Percentiles rank a stretch among this genome's conserved stretches.
Conservation (phyloP, 2,797 vertebrate species). For the Helostoma temminkii region DNA sequence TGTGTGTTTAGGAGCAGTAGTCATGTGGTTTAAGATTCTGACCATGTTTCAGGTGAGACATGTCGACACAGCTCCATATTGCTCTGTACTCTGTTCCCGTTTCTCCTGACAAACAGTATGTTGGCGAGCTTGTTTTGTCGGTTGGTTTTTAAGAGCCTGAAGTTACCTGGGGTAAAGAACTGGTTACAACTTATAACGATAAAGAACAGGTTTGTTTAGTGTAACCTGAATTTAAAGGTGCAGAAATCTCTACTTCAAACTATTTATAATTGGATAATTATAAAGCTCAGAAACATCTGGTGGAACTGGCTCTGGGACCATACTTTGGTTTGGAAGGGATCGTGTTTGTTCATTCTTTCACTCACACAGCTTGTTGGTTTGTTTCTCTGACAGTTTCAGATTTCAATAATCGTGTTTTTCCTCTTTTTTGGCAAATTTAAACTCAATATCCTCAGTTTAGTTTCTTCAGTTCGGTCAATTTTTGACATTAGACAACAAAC, state of each 20-base stretch:
- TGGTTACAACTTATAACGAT: background rate
- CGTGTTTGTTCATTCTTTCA: background rate
- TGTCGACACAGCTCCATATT: no score
- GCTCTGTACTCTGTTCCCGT: background rate
- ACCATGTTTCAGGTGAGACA: no score
- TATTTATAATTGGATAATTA: background rate
- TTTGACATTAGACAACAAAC: constrained; percentile 9
- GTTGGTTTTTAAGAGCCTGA: background rate
- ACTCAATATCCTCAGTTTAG: background rate
- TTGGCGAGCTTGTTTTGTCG: background rate
- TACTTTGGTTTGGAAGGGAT: background rate
- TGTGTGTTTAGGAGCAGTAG: no score
- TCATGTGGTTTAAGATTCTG: no score
- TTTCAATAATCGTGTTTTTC: background rate
- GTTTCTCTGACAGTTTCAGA: background rate
- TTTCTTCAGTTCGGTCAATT: constrained; percentile 1
- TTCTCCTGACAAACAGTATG: background rate
- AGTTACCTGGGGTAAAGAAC: background rate
- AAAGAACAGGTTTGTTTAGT: background rate
- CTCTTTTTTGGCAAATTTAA: background rate
- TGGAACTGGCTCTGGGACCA: background rate
- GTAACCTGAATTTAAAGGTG: background rate
- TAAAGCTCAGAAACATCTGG: background rate
- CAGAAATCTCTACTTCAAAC: background rate
- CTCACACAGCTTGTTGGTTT: background rate